A percentile compares a stretch with the other conserved stretches of the same genome.
Conservation (phyloP, 2,888 invertebrate species). For the Dasypolia templi region DNA sequence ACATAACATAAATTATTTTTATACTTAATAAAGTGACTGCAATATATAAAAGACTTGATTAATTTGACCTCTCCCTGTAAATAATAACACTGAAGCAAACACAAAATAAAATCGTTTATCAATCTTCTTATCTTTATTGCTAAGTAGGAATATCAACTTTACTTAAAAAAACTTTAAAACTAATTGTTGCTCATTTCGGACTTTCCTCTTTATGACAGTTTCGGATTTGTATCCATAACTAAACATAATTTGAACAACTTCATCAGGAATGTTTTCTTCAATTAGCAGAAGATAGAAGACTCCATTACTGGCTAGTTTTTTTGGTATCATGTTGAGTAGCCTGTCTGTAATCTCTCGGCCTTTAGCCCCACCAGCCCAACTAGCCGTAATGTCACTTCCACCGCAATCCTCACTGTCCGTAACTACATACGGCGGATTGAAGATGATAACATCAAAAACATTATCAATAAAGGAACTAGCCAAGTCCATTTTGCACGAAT, state of each 20-base stretch:
- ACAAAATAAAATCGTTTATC: neutral
- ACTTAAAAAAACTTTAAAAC: constrained; percentile 92
- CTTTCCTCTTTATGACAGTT: constrained; percentile 93
- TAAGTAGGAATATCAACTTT: constrained; percentile 43
- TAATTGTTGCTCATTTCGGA: constrained; percentile 96
- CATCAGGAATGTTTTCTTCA: constrained; percentile 96
- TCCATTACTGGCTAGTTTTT: constrained; percentile 93
- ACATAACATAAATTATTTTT: constrained; percentile 55
- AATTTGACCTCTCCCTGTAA: constrained; percentile 24
- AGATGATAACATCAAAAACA: constrained; percentile 96
- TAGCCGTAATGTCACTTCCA: constrained; percentile 89
- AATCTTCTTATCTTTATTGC: constrained; percentile 22
- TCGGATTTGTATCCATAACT: constrained; percentile 90
- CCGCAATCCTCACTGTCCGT: constrained; percentile 94
- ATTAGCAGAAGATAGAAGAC: constrained; percentile 96
- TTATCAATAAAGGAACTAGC: constrained; percentile 88
- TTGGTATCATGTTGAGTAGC: constrained; percentile 92
- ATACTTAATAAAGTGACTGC: constrained; percentile 50
- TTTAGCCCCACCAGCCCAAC: constrained; percentile 95
- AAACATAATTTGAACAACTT: constrained; percentile 92
- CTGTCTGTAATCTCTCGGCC: constrained; percentile 95
- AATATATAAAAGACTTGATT: constrained; percentile 37
- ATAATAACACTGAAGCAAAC: constrained; percentile 19
- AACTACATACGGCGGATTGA: constrained; percentile 99
- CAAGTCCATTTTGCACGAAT: constrained; percentile 92